Conservation (phyloP, 2,797 vertebrate genomes). For the Poecilia velifera region DNA sequence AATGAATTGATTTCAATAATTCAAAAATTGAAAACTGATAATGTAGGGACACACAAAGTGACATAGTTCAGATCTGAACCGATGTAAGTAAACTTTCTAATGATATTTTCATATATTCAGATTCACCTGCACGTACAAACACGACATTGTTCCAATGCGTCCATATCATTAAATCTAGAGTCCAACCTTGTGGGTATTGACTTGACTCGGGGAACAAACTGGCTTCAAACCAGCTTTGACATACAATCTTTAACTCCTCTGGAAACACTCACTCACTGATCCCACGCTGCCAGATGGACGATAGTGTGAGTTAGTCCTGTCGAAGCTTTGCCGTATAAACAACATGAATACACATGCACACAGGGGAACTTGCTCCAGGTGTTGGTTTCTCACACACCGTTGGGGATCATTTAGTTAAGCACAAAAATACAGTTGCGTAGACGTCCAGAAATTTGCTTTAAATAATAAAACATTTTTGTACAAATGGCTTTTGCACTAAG, state of each 20-base stretch:
- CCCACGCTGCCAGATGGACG: conserved; percentile 9
- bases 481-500: neutral
- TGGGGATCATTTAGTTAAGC: neutral
- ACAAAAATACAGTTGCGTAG: neutral
- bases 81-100: neutral
- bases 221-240: conserved; percentile 59
- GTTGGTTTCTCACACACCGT: neutral
- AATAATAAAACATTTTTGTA: neutral
- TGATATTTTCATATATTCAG: neutral
- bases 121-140: neutral
- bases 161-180: conserved; percentile 44
- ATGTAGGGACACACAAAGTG: neutral
- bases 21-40: neutral
- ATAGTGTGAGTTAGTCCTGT: conserved; percentile 27
- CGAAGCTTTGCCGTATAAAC: neutral
- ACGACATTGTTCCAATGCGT: neutral
- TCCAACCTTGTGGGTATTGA: conserved; percentile 50
- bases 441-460: neutral
- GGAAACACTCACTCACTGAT: conserved; percentile 9
- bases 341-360: neutral
- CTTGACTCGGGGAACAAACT: conserved; percentile 63
- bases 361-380: neutral
- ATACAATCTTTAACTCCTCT: conserved; percentile 54
- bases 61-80: neutral
- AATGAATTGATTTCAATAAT: neutral